These are phyloP conservation scores for Oceanodroma tethys DNA, from an alignment of 2,113 vertebrate species.

Conservation along the genomic window DNA sequence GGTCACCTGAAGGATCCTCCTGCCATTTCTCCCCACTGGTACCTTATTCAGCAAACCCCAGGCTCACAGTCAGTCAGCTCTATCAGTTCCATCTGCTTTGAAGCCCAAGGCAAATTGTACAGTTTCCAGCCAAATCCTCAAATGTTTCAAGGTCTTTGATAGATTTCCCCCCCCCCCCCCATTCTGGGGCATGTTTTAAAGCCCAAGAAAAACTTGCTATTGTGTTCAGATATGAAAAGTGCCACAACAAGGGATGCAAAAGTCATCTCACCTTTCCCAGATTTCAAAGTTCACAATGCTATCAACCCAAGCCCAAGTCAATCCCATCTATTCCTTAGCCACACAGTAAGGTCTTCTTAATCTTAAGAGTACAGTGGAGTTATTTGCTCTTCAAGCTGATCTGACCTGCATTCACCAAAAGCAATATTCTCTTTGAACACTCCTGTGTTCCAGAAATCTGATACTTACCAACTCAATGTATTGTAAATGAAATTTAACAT, in stretches of 20 bases:
- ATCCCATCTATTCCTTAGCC: not conserved
- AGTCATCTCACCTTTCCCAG: not conserved
- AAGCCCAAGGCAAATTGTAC: not conserved
- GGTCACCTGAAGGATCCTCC: not conserved
- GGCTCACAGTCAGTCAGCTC: not conserved
- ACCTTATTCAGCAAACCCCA: not conserved
- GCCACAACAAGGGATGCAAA: not conserved
- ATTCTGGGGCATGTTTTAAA: not conserved
- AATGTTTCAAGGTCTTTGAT: not conserved
- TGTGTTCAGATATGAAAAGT: not conserved
- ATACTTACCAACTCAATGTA: not conserved
- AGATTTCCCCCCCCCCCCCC: not conserved
- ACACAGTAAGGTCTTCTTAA: not conserved
- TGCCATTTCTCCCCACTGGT: not conserved
- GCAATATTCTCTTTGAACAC: not conserved
- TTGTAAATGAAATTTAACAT: not conserved
- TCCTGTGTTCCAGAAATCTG: not conserved
- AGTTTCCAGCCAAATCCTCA: not conserved
- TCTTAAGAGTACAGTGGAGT: not conserved
- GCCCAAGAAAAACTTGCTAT: not conserved
- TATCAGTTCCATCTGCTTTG: not conserved
- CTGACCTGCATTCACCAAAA: not conserved
- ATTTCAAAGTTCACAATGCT: not conserved
- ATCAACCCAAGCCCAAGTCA: not conserved
- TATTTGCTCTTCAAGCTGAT: not conserved